Evolutionary conservation across 37 sponge, comb jelly and placozoan species (phyloP), one percentile per base, ranked within the genome.

Genomic region (Eunapius fragilis): DNA sequence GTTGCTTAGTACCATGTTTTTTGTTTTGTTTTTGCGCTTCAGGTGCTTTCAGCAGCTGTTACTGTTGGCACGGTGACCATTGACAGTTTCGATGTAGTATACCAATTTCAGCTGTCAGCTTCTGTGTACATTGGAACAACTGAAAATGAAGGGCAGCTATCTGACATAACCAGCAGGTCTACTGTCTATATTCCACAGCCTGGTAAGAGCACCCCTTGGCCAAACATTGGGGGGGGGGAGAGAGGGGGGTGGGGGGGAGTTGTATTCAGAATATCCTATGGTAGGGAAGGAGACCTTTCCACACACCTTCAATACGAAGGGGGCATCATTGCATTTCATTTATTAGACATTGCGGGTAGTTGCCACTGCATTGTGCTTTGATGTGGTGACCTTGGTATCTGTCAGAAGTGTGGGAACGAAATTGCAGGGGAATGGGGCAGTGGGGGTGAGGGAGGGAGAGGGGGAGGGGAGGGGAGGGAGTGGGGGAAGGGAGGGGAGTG

Each of bases 51-150:
- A n/a, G 48, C 48, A 11, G 31, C 49, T 74, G 74, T 75, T 10
- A 50, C 47, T 25, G 37, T 74, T 48, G 84, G 74, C 48, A 83
- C 50, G 31, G 23, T 83, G n/a, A 83, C 58, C 17, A n/a, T 83
- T 3, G 19, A 48, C 50, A 26, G 27, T 7, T 22, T 28, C 23
- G 31, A 32, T n/a, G 71, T 78, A 2, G 71, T 32, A 0, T 86
- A 86, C 37, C 73, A 50, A 3, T 35, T 86, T 38, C 72, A 80
- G 80, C 36, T 86, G 49, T 80, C 72, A 47, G 87, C 80, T 0
- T 72, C 87, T 7, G 37, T 70, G 24, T 30, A 14, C 7, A 22
- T 72, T 31, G 26, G n/a, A 25, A 37, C 25, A 26, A 23, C 7
- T 47, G 80, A 33, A 9, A 86, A 71, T 38, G 80, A 86, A 72